Conservation (phyloP, 2,888 invertebrate genomes). For the Adelphocoris suturalis region DNA sequence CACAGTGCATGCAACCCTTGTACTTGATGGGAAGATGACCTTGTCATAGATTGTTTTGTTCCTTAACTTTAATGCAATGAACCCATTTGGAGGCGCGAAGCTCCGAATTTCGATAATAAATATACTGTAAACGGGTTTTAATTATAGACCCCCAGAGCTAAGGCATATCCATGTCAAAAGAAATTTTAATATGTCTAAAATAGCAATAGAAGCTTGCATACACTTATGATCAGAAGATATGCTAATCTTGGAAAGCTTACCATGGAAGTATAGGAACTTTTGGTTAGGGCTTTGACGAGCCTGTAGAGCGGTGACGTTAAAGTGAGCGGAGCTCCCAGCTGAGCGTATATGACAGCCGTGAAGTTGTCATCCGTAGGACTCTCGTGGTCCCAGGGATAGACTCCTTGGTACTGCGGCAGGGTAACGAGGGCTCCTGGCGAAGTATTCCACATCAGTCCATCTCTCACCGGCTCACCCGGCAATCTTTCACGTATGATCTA, state of each 20-base stretch:
- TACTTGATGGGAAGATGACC: too few species aligned
- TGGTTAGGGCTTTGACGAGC: slow-evolving; percentile 90
- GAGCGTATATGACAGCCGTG: slow-evolving; percentile 90
- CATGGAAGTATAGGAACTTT: slow-evolving; percentile 87
- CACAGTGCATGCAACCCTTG: too few species aligned
- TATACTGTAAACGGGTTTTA: too few species aligned
- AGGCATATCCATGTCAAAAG: too few species aligned
- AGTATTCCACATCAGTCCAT: slow-evolving; percentile 93
- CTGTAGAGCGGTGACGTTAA: slow-evolving; percentile 89
- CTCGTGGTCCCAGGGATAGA: slow-evolving; percentile 71
- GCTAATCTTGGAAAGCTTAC: slow-evolving; percentile 49
- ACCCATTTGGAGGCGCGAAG: too few species aligned
- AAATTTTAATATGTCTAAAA: too few species aligned
- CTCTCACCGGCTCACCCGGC: slow-evolving; percentile 85
- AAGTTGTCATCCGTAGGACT: slow-evolving; percentile 79
- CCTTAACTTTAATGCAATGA: too few species aligned
- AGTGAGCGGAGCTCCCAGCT: slow-evolving; percentile 83
- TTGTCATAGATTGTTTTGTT: too few species aligned
- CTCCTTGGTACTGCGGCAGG: slow-evolving; percentile 85
- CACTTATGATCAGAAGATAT: background rate
- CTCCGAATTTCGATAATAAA: too few species aligned
- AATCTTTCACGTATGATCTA: slow-evolving; percentile 94
- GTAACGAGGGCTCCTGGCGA: slow-evolving; percentile 92
- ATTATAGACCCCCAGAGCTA: too few species aligned
- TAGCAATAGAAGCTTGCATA: too few species aligned